Conservation (phyloP, 2,888 invertebrate species). For the Sipha maydis region DNA sequence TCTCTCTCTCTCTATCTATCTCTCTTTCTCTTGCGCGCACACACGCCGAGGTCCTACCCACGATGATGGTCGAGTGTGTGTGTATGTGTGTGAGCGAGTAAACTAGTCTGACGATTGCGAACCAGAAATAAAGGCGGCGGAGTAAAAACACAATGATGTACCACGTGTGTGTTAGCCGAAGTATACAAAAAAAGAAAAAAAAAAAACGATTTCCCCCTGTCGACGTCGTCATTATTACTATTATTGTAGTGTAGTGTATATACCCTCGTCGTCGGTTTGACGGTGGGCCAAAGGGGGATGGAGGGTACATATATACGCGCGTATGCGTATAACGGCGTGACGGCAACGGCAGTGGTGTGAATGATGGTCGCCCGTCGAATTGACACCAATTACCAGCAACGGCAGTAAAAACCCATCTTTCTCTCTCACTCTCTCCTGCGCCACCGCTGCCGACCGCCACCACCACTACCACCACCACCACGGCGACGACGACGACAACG, state of each 20-base stretch:
- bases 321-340: constrained; percentile 48
- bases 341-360: constrained; percentile 53
- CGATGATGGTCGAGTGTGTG: no score
- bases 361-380: constrained; percentile 61
- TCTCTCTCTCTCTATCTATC: no score
- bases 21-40: no score
- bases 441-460: background rate
- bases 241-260: constrained; percentile 48
- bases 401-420: constrained; percentile 53
- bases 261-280: constrained; percentile 40
- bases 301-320: background rate
- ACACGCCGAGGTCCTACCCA: no score
- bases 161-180: constrained; percentile 54
- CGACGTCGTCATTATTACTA: constrained; percentile 54
- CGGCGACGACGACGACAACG: background rate
- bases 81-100: background rate
- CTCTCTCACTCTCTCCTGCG: background rate
- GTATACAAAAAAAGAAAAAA: constrained; percentile 22
- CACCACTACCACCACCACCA: no score
- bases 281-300: background rate
- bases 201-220: constrained; percentile 56
- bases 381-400: constrained; percentile 60
- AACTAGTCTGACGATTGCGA: constrained; percentile 39
- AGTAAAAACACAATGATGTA: constrained; percentile 51
- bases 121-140: constrained; percentile 45